Evolutionary conservation across 1,140 invertebrate species (phyloP), one percentile per base, ranked within the genome.

Genomic region (Metaphire vulgaris): DNA sequence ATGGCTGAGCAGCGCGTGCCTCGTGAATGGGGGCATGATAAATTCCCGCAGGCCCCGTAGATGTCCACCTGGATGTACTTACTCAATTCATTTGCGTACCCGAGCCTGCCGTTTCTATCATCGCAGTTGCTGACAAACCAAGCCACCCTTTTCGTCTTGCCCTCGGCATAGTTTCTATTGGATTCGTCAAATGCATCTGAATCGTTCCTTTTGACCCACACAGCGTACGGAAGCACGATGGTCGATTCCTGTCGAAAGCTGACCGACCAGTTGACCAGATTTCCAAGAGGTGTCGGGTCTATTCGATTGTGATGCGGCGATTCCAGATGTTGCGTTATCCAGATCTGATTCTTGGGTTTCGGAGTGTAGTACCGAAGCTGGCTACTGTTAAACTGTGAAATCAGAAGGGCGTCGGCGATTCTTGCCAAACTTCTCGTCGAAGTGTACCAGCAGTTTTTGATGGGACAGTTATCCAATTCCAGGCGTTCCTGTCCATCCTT

Each of bases 41-140:
- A 33, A 15, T 69, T 77, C 30, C 95, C 95, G 84, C 95, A 98
- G 0, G 91, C 91, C 1, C 95, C 95, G 85, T 95, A 98, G 81
- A 97, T 96, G 83, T 97, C 95, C 69, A 98, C 79, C 26, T 72
- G 1, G 29, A 80, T 78, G 68, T 80, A 65, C 70, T 79, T 79
- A 28, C 2, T 31, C 6, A 86, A 79, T 68, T 83, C 56, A 56
- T 74, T 67, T 33, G 82, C 80, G 67, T 81, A 81, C 32, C 77
- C 64, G 64, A 85, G 79, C 34, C 85, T 65, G 0, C 80, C 78
- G 56, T 78, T 98, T 74, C 91, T 90, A 0, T 95, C 93, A 78
- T 91, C 92, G 84, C 96, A 98, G 86, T 98, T 97, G 30, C 95
- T 97, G 26, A 98, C 95, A 85, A 98, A 97, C 96, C 96, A 98